phyloP scores from a whole-genome alignment of 2,888 invertebrate genomes.

The Pristionchus mayeri region DNA sequence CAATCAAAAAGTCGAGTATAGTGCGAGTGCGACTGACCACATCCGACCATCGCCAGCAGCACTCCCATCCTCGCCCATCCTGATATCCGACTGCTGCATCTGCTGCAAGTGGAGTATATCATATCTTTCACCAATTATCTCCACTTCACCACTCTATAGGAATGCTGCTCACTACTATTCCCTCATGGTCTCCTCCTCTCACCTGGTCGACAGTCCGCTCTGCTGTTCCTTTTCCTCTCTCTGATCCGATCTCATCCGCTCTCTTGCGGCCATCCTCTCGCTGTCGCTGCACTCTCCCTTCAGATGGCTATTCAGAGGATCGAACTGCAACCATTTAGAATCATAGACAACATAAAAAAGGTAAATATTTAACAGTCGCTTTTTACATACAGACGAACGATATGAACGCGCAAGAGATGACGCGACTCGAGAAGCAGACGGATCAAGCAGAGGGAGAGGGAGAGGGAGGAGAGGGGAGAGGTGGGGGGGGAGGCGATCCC shows the following conservation, averaged over 20 bases:
- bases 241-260: constrained; percentile 7
- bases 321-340: neutral
- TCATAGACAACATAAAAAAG: too few species aligned
- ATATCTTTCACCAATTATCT: neutral
- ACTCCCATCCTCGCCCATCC: neutral
- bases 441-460: too few species aligned
- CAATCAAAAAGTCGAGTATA: neutral
- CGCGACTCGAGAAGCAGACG: neutral
- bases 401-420: constrained; percentile 11
- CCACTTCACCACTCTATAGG: too few species aligned
- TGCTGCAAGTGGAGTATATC: neutral
- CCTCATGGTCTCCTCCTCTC: neutral
- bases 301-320: constrained; percentile 15
- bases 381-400: neutral
- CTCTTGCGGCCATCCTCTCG: constrained; percentile 30
- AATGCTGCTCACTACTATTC: neutral
- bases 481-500: neutral
- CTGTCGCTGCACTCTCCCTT: neutral
- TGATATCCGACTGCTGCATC: neutral
- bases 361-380: too few species aligned
- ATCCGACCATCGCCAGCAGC: neutral
- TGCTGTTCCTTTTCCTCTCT: neutral
- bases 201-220: neutral
- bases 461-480: neutral
- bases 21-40: neutral